Conservation (phyloP, 2,888 invertebrate species). For the Scaeva pyrastri region DNA sequence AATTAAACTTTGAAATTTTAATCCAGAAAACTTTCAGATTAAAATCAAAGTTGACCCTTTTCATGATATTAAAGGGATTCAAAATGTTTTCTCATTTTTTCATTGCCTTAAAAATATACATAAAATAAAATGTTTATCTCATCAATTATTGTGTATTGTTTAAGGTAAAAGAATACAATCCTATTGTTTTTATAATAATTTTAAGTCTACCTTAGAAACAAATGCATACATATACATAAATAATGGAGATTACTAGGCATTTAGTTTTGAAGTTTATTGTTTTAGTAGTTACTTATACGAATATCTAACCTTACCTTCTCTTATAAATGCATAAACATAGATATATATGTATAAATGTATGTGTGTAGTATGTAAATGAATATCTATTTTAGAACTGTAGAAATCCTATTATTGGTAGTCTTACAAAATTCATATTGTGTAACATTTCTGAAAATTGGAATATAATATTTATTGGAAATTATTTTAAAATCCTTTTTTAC, state of each 20-base stretch:
- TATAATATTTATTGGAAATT: too few relatives aligned
- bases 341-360: too few relatives aligned
- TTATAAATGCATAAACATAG: too few relatives aligned
- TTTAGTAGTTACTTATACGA: too few relatives aligned
- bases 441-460: too few relatives aligned
- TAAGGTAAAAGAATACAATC: neutral
- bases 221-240: neutral
- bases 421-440: too few relatives aligned
- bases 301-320: too few relatives aligned
- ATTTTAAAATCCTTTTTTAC: too few relatives aligned
- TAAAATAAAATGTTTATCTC: neutral
- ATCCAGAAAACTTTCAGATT: conserved; percentile 9
- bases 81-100: neutral
- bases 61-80: neutral
- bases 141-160: neutral
- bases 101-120: too few relatives aligned
- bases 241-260: neutral
- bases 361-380: too few relatives aligned
- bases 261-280: neutral
- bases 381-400: too few relatives aligned
- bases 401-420: too few relatives aligned
- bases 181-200: neutral
- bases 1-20: neutral
- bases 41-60: conserved; percentile 7
- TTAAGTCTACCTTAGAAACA: neutral